A percentile compares a stretch with the other conserved stretches of the same genome.
phyloP scores from a whole-genome alignment of 2,113 vertebrate genomes.

The Fulmarus glacialis region DNA sequence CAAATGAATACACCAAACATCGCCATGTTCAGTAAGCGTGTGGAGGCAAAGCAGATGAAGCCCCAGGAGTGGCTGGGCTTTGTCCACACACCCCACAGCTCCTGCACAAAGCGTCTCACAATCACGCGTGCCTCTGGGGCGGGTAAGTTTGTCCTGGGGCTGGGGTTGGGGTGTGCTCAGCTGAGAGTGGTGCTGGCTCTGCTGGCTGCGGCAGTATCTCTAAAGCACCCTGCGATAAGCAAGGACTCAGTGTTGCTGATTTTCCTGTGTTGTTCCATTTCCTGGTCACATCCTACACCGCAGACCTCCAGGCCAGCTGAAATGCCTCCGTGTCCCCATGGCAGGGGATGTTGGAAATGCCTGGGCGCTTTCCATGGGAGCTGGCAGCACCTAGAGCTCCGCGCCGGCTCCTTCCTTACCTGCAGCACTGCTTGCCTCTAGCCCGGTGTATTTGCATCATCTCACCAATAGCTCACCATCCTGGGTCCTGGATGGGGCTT shows the following conservation, averaged over 20 bases:
- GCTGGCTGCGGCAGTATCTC: neutral
- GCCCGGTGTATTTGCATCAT: neutral
- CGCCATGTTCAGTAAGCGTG: fast-evolving
- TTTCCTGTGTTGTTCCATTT: neutral
- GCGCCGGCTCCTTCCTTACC: neutral
- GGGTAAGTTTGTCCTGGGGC: neutral
- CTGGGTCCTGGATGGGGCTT: neutral
- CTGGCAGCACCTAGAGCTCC: neutral
- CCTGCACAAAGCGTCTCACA: neutral
- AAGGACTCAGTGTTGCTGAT: neutral
- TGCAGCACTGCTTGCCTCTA: neutral
- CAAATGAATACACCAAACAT: neutral
- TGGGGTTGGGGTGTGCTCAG: neutral
- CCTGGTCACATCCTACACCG: neutral
- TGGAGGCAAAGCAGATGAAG: neutral
- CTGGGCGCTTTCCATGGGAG: neutral
- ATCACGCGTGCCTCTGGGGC: fast-evolving
- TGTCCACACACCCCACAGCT: neutral
- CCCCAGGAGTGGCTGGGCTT: neutral
- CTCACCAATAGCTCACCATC: neutral
- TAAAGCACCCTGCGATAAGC: neutral
- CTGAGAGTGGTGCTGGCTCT: neutral
- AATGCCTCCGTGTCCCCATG: fast-evolving
- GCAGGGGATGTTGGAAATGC: neutral
- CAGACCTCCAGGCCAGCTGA: neutral